phyloP scores from a whole-genome alignment of 2,113 vertebrate species.

The Numida meleagris region DNA sequence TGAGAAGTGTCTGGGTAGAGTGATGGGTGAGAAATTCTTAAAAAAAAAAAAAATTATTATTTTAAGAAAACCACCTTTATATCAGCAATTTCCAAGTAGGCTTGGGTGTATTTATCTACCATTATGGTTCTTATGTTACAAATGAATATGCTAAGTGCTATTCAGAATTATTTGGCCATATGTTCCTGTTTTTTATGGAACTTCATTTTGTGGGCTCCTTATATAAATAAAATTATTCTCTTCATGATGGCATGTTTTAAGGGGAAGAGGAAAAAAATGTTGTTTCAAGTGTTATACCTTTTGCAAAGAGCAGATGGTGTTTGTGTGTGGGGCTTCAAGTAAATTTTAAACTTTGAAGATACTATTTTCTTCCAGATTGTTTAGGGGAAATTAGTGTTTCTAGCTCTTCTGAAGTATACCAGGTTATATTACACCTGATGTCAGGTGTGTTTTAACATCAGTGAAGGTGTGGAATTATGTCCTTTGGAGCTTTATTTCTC shows the following conservation, averaged over 20 bases:
- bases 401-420: not conserved
- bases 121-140: conserved; percentile 47
- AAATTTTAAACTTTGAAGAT: conserved; percentile 46
- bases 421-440: not conserved
- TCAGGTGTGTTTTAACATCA: not conserved
- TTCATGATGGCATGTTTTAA: not conserved
- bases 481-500: not conserved
- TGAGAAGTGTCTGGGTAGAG: not conserved
- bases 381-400: not conserved
- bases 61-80: conserved; percentile 27
- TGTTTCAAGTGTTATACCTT: conserved; percentile 52
- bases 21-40: not conserved
- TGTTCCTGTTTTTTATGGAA: conserved; percentile 65
- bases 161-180: conserved; percentile 62
- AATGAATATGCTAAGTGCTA: conserved; percentile 61
- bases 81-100: conserved; percentile 44
- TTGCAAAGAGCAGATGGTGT: conserved; percentile 56
- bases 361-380: not conserved
- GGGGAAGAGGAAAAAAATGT: not conserved
- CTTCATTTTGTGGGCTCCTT: conserved; percentile 36
- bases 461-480: not conserved
- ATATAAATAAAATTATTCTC: conserved; percentile 48
- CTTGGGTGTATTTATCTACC: conserved; percentile 41
- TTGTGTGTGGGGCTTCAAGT: conserved; percentile 27
- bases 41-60: not conserved